These are phyloP conservation scores for Solen grandis DNA, from an alignment of 1,140 invertebrate genomes.

Conservation along the genomic window DNA sequence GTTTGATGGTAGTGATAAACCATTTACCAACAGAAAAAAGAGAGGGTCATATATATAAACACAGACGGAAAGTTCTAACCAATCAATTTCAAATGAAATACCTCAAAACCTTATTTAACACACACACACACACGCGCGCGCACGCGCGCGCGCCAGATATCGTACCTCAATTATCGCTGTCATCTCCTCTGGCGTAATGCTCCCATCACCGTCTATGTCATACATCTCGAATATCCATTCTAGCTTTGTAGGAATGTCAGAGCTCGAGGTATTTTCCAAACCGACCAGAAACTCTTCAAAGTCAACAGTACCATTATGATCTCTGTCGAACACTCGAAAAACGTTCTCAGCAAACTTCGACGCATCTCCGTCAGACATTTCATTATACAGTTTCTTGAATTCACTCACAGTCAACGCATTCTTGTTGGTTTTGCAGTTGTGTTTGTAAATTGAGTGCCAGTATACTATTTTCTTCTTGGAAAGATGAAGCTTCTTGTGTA, in stretches of 20 bases:
- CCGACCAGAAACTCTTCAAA: constrained; percentile 66
- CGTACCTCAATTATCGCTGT: constrained; percentile 63
- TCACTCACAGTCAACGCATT: background rate
- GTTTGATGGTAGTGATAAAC: too few relatives aligned
- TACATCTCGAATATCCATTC: constrained; percentile 95
- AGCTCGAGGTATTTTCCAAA: constrained; percentile 81
- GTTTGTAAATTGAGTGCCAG: constrained; percentile 2
- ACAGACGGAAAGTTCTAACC: too few relatives aligned
- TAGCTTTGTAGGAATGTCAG: constrained; percentile 92
- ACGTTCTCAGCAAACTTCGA: constrained; percentile 57
- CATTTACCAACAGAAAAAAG: too few relatives aligned
- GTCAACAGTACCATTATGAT: constrained; percentile 61
- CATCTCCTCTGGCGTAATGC: constrained; percentile 85
- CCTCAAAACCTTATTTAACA: background rate
- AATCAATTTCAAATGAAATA: too few relatives aligned
- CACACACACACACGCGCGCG: background rate
- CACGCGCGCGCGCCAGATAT: background rate
- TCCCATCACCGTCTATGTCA: constrained; percentile 91
- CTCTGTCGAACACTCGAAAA: constrained; percentile 62
- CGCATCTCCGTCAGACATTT: constrained; percentile 53
- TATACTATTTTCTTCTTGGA: background rate
- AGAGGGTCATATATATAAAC: too few relatives aligned
- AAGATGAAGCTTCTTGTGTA: constrained; percentile 1
- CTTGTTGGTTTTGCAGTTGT: background rate
- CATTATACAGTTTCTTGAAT: constrained; percentile 50